Evolutionary conservation across 2,797 vertebrate genomes (phyloP), one percentile per base, ranked within the genome.

Genomic region (Ctenopoma multispine): DNA sequence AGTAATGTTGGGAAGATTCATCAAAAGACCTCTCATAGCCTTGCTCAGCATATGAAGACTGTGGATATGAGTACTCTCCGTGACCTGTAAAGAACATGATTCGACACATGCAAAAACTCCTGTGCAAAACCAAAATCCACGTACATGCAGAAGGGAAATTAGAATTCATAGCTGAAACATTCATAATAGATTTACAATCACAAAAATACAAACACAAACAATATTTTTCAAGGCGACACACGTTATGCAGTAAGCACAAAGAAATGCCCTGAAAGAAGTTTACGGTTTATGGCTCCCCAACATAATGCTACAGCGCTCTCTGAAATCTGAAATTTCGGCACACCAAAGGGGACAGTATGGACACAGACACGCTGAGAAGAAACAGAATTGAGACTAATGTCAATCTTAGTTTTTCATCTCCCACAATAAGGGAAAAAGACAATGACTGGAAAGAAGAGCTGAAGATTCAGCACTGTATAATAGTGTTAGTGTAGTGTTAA

Each of bases 1-100:
- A 99, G 89, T 97, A 98, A 88, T 98, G 97, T 76, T 97, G 97
- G 14, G 97, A 96, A 8, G 97, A 95, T 63, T 99, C 97, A 0
- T 98, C 97, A 43, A 98, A 98, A 0, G 97, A 93, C 77, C 97
- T 92, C 81, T 99, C 97, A 0, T 98, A 99, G 89, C 95, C 94
- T 92, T 96, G 97, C 76, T 99, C 97, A 0, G 95, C 93, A 15
- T 98, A 98, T 12, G 96, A 95, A 0, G 97, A 94, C 86, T 96
- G 97, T 67, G 96, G 97, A 88, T 98, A 98, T 2, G 96, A 92
- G 15, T 97, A 98, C 17, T 99, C 97, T 0, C 96, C 87, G 0
- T 97, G 97, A 81, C 96, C 97, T 99, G 90, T 11, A 55, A 70
- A 76, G 54, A 81, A 66, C 61, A 75, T 1, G 41, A 57, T 85